Conservation (phyloP, 2,888 invertebrate genomes). For the Protonemura montana region DNA sequence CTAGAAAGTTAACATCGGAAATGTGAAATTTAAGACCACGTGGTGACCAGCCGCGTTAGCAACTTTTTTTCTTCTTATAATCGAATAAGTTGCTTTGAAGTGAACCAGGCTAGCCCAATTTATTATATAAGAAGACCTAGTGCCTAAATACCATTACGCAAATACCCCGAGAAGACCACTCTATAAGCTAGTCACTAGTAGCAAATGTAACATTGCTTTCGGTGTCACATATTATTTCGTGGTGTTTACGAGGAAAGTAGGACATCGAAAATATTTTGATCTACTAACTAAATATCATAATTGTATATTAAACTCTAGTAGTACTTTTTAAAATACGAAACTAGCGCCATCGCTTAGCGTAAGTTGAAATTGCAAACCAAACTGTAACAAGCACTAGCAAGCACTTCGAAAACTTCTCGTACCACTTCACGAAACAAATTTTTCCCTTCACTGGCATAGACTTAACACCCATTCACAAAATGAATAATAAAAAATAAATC, state of each 20-base stretch:
- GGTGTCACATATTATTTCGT: neutral
- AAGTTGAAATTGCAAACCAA: neutral
- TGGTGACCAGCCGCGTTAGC: neutral
- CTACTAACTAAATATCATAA: neutral
- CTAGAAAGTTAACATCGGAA: neutral
- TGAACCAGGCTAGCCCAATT: neutral
- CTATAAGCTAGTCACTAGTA: neutral
- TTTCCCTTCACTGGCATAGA: constrained; percentile 5
- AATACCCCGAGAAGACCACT: neutral
- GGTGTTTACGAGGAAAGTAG: neutral
- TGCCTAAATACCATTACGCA: neutral
- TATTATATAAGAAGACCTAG: neutral
- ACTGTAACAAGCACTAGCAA: neutral
- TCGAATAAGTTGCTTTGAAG: constrained; percentile 2
- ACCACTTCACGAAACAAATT: neutral
- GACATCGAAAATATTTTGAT: neutral
- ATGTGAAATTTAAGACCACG: constrained; percentile 5
- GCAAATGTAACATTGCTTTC: neutral
- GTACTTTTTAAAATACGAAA: too few species aligned
- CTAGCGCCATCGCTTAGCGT: too few species aligned
- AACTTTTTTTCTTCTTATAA: neutral
- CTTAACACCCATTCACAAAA: neutral
- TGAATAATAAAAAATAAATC: neutral
- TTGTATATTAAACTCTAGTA: neutral
- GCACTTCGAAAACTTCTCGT: neutral